Conservation (phyloP, 2,113 vertebrate genomes). For the Archilochus colubris region DNA sequence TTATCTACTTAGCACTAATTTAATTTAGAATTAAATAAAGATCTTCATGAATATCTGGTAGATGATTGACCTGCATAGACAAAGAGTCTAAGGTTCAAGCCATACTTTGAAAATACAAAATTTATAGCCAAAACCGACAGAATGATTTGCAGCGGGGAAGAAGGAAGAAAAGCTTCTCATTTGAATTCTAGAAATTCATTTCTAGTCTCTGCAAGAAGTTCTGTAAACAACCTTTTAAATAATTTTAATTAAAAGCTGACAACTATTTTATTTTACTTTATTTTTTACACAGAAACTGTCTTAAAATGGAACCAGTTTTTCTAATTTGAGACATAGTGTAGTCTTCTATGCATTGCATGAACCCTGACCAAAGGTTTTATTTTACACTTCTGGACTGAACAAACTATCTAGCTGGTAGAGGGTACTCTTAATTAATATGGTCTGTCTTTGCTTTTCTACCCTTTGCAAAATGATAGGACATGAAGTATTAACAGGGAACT, state of each 20-base stretch:
- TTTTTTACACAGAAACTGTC: neutral
- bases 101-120: neutral
- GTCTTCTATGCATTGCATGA: neutral
- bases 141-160: neutral
- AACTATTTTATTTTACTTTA: neutral
- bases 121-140: neutral
- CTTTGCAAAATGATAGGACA: neutral
- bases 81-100: neutral
- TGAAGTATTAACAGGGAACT: neutral
- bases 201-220: neutral
- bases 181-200: neutral
- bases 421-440: neutral
- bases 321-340: neutral
- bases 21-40: neutral
- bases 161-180: neutral
- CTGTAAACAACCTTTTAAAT: neutral
- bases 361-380: neutral
- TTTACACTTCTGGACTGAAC: neutral
- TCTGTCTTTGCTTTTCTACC: neutral
- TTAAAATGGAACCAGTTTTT: neutral
- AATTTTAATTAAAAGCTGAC: neutral
- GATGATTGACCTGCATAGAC: neutral
- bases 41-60: neutral
- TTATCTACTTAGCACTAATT: neutral
- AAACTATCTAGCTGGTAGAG: neutral